A percentile compares a stretch with the other conserved stretches of the same genome.
Conservation (phyloP, 2,888 invertebrate genomes). For the Homarus gammarus region DNA sequence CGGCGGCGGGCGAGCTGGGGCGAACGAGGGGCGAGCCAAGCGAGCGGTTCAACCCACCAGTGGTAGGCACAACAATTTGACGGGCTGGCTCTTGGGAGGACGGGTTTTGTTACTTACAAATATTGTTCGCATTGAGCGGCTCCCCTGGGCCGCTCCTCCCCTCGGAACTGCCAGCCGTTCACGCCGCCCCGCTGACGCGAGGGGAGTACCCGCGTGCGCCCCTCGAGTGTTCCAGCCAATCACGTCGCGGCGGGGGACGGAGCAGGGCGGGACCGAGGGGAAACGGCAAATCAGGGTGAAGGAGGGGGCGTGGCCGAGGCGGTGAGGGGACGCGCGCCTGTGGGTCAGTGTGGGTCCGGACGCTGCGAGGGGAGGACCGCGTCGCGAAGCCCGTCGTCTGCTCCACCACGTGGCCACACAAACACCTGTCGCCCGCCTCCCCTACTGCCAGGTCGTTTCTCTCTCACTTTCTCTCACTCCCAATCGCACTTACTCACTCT, state of each 20-base stretch:
- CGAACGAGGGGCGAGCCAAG: slow-evolving; percentile 61
- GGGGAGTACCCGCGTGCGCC: slow-evolving; percentile 68
- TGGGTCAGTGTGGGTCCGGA: slow-evolving; percentile 65
- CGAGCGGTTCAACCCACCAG: slow-evolving; percentile 61
- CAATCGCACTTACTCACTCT: background rate
- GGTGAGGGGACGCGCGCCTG: slow-evolving; percentile 70
- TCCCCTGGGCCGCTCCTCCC: slow-evolving; percentile 70
- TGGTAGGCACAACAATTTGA: slow-evolving; percentile 76
- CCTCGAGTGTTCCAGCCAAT: slow-evolving; percentile 60
- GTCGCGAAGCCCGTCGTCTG: slow-evolving; percentile 36
- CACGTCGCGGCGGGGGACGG: slow-evolving; percentile 35
- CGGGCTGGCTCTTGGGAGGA: slow-evolving; percentile 76
- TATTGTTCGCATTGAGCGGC: slow-evolving; percentile 74
- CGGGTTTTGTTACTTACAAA: slow-evolving; percentile 76
- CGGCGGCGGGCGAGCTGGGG: slow-evolving; percentile 26
- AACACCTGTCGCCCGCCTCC: slow-evolving; percentile 49
- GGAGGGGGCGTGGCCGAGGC: slow-evolving; percentile 52
- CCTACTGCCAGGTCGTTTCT: slow-evolving; percentile 43
- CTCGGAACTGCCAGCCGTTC: slow-evolving; percentile 70
- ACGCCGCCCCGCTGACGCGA: slow-evolving; percentile 64
- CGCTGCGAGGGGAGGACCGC: slow-evolving; percentile 62
- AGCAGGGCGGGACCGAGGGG: slow-evolving; percentile 25
- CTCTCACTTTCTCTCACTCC: background rate
- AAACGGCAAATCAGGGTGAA: slow-evolving; percentile 59
- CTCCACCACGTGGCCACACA: slow-evolving; percentile 43